These are phyloP conservation scores for Colius striatus DNA, from an alignment of 2,113 vertebrate species.

Conservation along the genomic window DNA sequence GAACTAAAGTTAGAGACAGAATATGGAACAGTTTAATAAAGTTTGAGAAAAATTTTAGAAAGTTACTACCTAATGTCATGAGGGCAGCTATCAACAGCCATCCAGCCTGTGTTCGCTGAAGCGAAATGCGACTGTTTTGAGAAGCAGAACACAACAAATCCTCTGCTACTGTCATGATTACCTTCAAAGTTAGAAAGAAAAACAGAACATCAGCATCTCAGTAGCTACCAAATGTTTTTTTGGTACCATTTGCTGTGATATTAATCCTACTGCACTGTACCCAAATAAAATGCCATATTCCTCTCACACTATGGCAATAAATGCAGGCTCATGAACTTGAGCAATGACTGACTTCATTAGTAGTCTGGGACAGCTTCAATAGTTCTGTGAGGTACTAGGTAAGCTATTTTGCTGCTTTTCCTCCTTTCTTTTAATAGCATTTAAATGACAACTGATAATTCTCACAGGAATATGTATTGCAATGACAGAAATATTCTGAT, in stretches of 20 bases:
- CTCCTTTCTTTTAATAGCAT: not conserved
- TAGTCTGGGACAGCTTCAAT: not conserved
- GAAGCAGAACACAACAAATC: conserved; percentile 89
- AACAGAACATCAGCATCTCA: not conserved
- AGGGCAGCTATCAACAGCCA: conserved; percentile 90
- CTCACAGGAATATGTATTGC: not conserved
- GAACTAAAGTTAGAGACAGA: not conserved
- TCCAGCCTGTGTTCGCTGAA: conserved; percentile 89
- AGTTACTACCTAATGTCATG: conserved; percentile 86
- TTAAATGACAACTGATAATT: not conserved
- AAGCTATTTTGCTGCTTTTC: not conserved
- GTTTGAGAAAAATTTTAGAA: not conserved
- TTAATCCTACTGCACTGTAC: not conserved
- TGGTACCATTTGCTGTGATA: not conserved
- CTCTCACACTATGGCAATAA: not conserved
- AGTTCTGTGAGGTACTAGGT: not conserved
- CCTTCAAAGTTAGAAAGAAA: conserved; percentile 72
- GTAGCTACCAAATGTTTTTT: not conserved
- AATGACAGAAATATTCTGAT: not conserved
- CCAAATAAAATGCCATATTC: not conserved
- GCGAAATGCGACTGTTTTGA: conserved; percentile 89
- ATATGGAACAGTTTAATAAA: not conserved
- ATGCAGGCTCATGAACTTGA: not conserved
- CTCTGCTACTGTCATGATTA: conserved; percentile 87
- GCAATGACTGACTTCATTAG: not conserved